These are phyloP conservation scores for Linnaemya vulpina DNA, from an alignment of 2,888 invertebrate species.

Conservation along the genomic window DNA sequence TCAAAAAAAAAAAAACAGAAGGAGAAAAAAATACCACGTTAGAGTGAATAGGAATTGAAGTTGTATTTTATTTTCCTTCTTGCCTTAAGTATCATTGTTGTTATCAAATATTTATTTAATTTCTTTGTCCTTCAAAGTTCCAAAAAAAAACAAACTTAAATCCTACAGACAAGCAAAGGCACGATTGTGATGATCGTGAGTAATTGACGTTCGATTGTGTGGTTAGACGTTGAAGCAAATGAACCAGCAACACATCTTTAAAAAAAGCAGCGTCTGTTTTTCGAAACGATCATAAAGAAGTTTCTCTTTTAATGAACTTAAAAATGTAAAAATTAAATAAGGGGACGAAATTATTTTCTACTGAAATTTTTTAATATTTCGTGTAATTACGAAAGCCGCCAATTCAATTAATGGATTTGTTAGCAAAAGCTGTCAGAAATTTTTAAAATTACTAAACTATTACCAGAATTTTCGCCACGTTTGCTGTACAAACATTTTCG, in stretches of 20 bases:
- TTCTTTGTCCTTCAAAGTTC: constrained; percentile 69
- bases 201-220: constrained; percentile 70
- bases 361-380: too few relatives aligned
- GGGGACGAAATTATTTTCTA: too few relatives aligned
- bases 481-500: too few relatives aligned
- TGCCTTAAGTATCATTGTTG: constrained; percentile 1
- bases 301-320: too few relatives aligned
- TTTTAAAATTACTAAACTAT: too few relatives aligned
- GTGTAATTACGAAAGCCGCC: too few relatives aligned
- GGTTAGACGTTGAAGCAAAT: constrained; percentile 8
- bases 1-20: constrained; percentile 9
- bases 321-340: too few relatives aligned
- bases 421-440: too few relatives aligned
- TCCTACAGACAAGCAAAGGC: constrained; percentile 46
- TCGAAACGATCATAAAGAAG: too few relatives aligned
- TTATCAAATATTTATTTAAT: constrained; percentile 65
- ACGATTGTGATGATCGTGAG: constrained; percentile 72
- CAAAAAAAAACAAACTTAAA: constrained; percentile 31
- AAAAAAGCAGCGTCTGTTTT: too few relatives aligned
- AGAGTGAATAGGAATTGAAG: constrained; percentile 43
- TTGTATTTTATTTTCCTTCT: constrained; percentile 5
- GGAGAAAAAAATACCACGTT: neutral
- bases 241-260: neutral
- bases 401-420: too few relatives aligned
- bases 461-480: too few relatives aligned